Evolutionary conservation across 2,888 invertebrate species (phyloP), one percentile per base, ranked within the genome.

Genomic region (Dicyrtoma fusca): DNA sequence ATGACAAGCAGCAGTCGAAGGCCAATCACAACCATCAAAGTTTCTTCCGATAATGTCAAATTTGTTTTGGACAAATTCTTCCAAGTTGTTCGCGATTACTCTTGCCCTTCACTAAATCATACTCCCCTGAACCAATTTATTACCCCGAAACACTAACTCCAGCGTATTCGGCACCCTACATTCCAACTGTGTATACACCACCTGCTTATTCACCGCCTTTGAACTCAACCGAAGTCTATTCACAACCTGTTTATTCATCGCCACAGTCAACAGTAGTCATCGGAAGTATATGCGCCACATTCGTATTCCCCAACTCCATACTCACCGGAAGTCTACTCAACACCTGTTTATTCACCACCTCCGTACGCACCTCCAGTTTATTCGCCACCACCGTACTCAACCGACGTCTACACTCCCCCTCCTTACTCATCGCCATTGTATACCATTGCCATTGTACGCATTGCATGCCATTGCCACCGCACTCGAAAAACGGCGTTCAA

Each of bases 1-100:
- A 75, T 17, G 72, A 74, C 62, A 72, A 69, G 14, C 74, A 75
- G 13, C 76, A 79, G 26, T 76, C 77, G 26, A 77, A 74, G 51
- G 74, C 76, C 21, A n/a, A 77, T 79, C 73, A 70, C 51, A 11
- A 77, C 79, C 14, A 76, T 77, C 10, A 77, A 76, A 71, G 76
- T 79, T 8, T 73, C 73, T 4, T 63, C 71, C 17, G 64, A 75
- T 11, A 68, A 71, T 17, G 79, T 79, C 13, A 74, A 76, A 11
- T 74, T 74, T 8, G 76, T 79, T 21, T 10, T 75, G 21, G 75
- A 77, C 55, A 76, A 74, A 65, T 79, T 76, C 75, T 79, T 71
- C 69, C 59, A 72, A 17, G 72, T 75, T 34, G 72, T 64, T 13
- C 59, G 70, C 11, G 78, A 78, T 59, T 44, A 76, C 47, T 75